Evolutionary conservation across 2,113 vertebrate genomes (phyloP), one percentile per base, ranked within the genome.

Genomic region (Macroglossus sobrinus): DNA sequence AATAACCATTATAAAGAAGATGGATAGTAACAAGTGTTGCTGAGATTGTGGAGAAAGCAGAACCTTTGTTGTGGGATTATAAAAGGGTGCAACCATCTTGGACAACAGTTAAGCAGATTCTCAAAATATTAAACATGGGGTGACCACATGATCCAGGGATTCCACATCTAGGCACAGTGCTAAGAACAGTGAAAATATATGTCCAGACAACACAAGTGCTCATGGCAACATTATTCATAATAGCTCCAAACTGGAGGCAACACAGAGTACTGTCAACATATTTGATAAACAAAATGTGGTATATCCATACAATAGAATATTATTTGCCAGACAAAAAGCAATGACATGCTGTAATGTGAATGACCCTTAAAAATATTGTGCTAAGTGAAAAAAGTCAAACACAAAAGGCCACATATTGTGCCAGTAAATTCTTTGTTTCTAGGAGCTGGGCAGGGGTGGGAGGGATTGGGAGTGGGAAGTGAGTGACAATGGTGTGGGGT

Each of bases 391-490:
- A 45, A 35, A 96, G 30, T 5, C 30, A 57, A 30, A 40, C 15
- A 12, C 11, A 40, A 86, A 93, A 68, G 26, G 0, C 26, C 18
- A 38, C 12, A 21, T 69, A 15, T 24, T 78, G 24, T 59, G 24
- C 59, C 28, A 61, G 26, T 30, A 81, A 85, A 43, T 43, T 26
- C 21, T 24, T 82, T 26, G 4, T 71, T 33, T 5, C 11, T 45
- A 45, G 28, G 76, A 64, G 7, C 1, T 43, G 11, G n/a, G 50
- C 50, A 4, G 15, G 15, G 15, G 50, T 50, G 14, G 5, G 16
- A 1, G 11, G 12, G 28, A 28, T 50, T 50, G 2, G 1, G 28
- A 5, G 9, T 26, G 1, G 7, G 33, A 14, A 35, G 6, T 24
- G 28, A 68, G 16, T 85, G 24, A 84, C 26, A 26, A 53, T 13